Percentiles rank a stretch among this genome's conserved stretches.
Evolutionary conservation across 2,113 vertebrate species (phyloP).

Genomic region (Melanerpes aurifrons): DNA sequence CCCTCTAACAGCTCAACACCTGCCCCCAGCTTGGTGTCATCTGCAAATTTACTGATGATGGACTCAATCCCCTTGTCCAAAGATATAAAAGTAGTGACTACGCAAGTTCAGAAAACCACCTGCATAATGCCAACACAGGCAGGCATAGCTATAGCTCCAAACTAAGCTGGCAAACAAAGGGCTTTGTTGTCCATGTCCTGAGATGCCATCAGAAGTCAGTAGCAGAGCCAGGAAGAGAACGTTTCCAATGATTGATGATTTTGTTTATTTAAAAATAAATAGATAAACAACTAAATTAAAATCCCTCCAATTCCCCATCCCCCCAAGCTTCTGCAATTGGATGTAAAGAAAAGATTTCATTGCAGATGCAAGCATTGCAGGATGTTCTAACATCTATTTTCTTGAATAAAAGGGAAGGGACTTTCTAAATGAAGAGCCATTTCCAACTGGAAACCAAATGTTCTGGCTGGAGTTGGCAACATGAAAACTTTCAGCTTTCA

Average conservation of each 20-base stretch:
- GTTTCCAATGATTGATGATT: slow-evolving; percentile 33
- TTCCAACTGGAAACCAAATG: slow-evolving; percentile 66
- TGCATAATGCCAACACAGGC: neutral
- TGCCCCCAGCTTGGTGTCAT: no score
- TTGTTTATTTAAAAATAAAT: slow-evolving; percentile 36
- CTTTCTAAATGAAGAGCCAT: slow-evolving; percentile 43
- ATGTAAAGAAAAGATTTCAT: slow-evolving; percentile 52
- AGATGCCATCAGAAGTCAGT: neutral
- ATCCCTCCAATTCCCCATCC: neutral
- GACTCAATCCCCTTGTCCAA: no score
- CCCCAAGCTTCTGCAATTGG: slow-evolving; percentile 34
- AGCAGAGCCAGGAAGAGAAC: slow-evolving; percentile 13
- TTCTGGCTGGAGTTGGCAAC: slow-evolving; percentile 39
- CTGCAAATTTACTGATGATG: no score
- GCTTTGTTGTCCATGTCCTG: neutral
- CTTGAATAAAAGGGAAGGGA: slow-evolving; percentile 39
- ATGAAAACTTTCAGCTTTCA: slow-evolving; percentile 46
- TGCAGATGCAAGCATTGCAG: slow-evolving; percentile 25
- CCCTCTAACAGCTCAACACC: no score
- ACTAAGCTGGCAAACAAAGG: neutral
- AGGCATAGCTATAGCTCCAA: neutral
- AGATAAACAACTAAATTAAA: neutral
- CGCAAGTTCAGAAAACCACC: neutral
- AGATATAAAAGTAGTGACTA: neutral
- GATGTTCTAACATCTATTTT: slow-evolving; percentile 35